These are phyloP conservation scores for Anguilla pacifica DNA, from an alignment of 2,797 vertebrate genomes.

Conservation along the genomic window DNA sequence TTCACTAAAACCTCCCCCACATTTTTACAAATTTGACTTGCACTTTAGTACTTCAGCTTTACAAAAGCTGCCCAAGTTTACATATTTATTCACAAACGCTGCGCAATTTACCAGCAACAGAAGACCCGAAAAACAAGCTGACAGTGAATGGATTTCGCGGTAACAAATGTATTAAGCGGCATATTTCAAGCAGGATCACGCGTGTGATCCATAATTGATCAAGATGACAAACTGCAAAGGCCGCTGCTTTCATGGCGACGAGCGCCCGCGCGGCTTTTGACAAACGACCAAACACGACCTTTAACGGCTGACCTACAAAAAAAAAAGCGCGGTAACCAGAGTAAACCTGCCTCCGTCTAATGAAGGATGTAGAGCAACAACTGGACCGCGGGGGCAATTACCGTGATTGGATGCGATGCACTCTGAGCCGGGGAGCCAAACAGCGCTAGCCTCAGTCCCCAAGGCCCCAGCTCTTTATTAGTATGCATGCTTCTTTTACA, in stretches of 20 bases:
- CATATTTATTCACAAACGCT: not conserved
- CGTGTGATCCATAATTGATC: conserved; percentile 70
- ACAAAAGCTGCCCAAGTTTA: not conserved
- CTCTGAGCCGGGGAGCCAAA: conserved; percentile 34
- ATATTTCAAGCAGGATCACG: conserved; percentile 59
- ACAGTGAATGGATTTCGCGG: conserved; percentile 42
- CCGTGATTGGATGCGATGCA: conserved; percentile 71
- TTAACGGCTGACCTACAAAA: conserved; percentile 69
- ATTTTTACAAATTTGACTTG: not conserved
- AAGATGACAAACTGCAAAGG: conserved; percentile 59
- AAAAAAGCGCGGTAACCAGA: conserved; percentile 69
- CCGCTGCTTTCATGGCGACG: conserved; percentile 37
- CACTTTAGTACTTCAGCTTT: not conserved
- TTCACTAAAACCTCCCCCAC: not conserved
- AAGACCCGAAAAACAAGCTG: not conserved
- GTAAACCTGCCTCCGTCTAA: conserved; percentile 66
- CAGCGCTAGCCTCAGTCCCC: conserved; percentile 60
- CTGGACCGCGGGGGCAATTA: conserved; percentile 71
- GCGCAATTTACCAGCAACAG: not conserved
- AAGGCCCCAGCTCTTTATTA: conserved; percentile 85
- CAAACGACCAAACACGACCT: conserved; percentile 74
- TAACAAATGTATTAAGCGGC: conserved; percentile 59
- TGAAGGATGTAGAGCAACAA: conserved; percentile 73
- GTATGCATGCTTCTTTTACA: conserved; percentile 94
- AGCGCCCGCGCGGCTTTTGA: conserved; percentile 53